phyloP scores from a whole-genome alignment of 2,888 invertebrate genomes.

The Macaria notata region DNA sequence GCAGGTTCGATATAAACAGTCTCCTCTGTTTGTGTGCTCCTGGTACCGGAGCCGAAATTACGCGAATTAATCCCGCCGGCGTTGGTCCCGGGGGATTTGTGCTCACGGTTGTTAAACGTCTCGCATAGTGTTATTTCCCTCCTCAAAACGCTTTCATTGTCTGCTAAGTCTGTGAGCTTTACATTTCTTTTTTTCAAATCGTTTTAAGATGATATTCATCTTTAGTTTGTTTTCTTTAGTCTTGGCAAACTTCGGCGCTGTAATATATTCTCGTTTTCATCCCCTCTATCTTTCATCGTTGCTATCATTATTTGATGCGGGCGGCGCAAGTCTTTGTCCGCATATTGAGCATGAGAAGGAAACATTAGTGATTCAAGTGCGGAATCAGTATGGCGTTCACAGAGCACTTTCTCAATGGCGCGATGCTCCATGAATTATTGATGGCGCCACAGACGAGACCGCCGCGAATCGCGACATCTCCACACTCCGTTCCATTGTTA shows the following conservation, averaged over 20 bases:
- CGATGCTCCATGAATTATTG: slow-evolving; percentile 77
- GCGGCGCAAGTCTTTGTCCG: slow-evolving; percentile 19
- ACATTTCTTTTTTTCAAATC: no score
- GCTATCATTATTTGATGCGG: no score
- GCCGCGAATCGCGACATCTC: slow-evolving; percentile 45
- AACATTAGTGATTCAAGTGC: slow-evolving; percentile 65
- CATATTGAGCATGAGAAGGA: slow-evolving; percentile 42
- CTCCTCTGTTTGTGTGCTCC: slow-evolving; percentile 63
- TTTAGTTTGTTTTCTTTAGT: no score
- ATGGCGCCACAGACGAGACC: slow-evolving; percentile 56
- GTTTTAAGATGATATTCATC: no score
- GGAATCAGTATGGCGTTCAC: slow-evolving; percentile 78
- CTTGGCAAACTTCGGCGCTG: no score
- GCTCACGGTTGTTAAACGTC: slow-evolving; percentile 36
- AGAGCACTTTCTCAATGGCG: slow-evolving; percentile 80
- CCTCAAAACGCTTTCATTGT: no score
- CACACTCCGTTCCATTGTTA: slow-evolving; percentile 63
- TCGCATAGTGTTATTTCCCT: not conserved
- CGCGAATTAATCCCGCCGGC: slow-evolving; percentile 69
- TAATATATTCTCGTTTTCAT: no score
- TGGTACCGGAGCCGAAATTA: slow-evolving; percentile 73
- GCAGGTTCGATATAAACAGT: slow-evolving; percentile 45
- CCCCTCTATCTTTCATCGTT: no score
- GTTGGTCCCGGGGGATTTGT: slow-evolving; percentile 54
- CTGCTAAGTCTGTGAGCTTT: no score